A percentile compares a stretch with the other conserved stretches of the same genome.
These are phyloP conservation scores for Mareca strepera DNA, from an alignment of 2,797 vertebrate genomes.

Conservation along the genomic window DNA sequence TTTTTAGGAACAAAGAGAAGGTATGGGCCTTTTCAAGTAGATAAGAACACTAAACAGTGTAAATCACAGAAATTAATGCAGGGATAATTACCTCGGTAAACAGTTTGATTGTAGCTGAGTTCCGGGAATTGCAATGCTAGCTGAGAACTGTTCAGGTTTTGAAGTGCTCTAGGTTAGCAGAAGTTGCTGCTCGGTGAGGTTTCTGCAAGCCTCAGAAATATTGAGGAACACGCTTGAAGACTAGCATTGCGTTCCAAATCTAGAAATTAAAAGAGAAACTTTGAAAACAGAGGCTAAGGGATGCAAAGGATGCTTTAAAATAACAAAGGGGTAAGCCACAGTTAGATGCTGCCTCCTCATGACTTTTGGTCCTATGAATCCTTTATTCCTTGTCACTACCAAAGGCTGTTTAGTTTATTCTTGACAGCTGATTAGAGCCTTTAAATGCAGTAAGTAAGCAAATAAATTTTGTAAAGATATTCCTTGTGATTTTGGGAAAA, in stretches of 20 bases:
- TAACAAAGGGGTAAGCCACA: background rate
- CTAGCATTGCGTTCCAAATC: background rate
- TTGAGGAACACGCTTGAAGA: background rate
- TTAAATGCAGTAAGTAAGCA: background rate
- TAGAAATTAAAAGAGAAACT: background rate
- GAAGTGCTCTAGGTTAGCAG: background rate
- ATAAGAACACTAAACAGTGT: background rate
- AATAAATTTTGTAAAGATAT: background rate
- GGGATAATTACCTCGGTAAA: background rate
- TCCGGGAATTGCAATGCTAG: background rate
- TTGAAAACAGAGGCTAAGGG: background rate
- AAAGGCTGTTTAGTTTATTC: background rate
- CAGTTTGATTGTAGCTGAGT: background rate
- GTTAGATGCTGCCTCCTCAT: background rate
- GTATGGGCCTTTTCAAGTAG: background rate
- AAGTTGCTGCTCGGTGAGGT: background rate
- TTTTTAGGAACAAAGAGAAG: background rate
- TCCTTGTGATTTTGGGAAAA: background rate
- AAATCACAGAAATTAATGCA: background rate
- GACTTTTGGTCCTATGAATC: background rate
- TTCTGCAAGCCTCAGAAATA: background rate
- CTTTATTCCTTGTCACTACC: background rate
- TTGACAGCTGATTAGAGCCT: background rate
- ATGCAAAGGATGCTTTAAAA: background rate
- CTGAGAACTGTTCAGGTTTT: background rate